A percentile compares a stretch with the other conserved stretches of the same genome.
Conservation (phyloP, 2,888 invertebrate genomes). For the Lepidocyrtinus sp. region DNA sequence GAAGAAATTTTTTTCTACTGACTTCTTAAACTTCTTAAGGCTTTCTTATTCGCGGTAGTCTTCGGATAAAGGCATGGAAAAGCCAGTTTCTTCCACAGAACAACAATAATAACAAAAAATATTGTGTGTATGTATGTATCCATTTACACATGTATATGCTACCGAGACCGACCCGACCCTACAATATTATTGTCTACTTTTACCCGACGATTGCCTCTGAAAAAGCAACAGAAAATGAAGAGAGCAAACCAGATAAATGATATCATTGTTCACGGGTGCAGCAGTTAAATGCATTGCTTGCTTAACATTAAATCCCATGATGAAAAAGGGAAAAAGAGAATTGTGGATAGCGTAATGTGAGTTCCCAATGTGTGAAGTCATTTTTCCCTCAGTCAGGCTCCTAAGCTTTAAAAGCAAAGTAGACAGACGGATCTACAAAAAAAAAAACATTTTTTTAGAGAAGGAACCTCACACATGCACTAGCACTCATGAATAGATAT, state of each 20-base stretch:
- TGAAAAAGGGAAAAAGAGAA: neutral
- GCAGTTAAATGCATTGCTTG: neutral
- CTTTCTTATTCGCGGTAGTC: neutral
- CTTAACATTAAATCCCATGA: neutral
- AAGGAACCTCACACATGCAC: conserved; percentile 35
- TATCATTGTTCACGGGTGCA: neutral
- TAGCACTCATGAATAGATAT: neutral
- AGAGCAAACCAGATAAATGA: neutral
- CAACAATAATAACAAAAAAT: neutral
- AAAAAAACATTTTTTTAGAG: neutral
- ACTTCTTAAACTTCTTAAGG: too few species aligned
- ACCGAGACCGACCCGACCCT: neutral
- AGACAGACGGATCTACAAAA: conserved; percentile 43
- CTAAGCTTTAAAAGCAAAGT: conserved; percentile 45
- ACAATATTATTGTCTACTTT: neutral
- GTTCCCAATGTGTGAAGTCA: conserved; percentile 46
- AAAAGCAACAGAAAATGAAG: neutral
- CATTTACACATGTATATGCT: neutral
- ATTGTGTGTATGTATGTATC: neutral
- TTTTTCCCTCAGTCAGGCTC: conserved; percentile 33
- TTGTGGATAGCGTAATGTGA: neutral
- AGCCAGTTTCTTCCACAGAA: too few species aligned
- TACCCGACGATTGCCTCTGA: neutral
- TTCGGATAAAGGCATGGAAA: neutral
- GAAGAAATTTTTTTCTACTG: neutral